phyloP scores from a whole-genome alignment of 2,797 vertebrate genomes.

The Pelobates cultripes region DNA sequence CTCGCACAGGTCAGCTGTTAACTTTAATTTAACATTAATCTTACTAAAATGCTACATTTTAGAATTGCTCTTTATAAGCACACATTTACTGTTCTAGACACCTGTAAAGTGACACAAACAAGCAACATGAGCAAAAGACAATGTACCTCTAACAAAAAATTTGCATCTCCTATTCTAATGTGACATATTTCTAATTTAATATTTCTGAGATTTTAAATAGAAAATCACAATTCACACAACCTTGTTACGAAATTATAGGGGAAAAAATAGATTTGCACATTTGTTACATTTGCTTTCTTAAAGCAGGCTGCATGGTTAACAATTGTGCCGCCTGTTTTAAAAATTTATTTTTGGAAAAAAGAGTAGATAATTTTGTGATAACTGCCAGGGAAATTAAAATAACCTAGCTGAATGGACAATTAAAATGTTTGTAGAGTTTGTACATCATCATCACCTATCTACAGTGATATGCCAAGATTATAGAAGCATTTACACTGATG shows the following conservation, averaged over 20 bases:
- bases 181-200: too few relatives aligned
- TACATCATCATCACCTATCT: conserved; percentile 10
- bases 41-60: too few relatives aligned
- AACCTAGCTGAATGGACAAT: neutral
- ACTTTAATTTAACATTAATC: too few relatives aligned
- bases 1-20: too few relatives aligned
- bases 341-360: neutral
- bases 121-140: too few relatives aligned
- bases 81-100: too few relatives aligned
- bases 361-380: conserved; percentile 1
- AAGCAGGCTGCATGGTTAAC: neutral
- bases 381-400: neutral
- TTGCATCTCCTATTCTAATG: too few relatives aligned
- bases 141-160: too few relatives aligned
- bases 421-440: conserved; percentile 10
- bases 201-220: too few relatives aligned
- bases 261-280: neutral
- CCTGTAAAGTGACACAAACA: too few relatives aligned
- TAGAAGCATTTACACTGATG: neutral
- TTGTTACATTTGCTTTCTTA: neutral
- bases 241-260: neutral
- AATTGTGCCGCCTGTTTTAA: neutral
- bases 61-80: too few relatives aligned
- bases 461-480: neutral
- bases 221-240: too few relatives aligned